Percentiles rank a stretch among this genome's conserved stretches.
Evolutionary conservation across 2,888 invertebrate genomes (phyloP).

Genomic region (Tenthredo notha): DNA sequence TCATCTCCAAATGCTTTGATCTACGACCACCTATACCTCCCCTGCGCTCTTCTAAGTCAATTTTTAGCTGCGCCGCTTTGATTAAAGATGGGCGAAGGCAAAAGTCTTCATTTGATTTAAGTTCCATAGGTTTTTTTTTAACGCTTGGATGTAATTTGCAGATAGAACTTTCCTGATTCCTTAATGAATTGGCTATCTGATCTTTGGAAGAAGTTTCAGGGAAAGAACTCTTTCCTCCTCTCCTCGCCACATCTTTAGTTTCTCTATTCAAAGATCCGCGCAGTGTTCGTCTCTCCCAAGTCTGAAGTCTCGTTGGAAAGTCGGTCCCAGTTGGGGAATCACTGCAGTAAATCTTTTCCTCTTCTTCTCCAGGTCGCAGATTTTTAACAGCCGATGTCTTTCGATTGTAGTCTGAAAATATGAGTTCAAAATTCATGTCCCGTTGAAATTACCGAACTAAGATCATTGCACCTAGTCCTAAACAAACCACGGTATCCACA

Average conservation of each 20-base stretch:
- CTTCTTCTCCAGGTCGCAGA: neutral
- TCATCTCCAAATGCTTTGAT: constrained; percentile 60
- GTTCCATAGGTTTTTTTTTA: neutral
- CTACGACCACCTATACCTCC: neutral
- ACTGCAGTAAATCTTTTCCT: neutral
- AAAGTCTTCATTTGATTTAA: neutral
- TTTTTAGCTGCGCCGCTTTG: constrained; percentile 42
- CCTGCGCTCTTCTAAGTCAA: neutral
- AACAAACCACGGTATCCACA: constrained; percentile 9
- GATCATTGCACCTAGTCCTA: neutral
- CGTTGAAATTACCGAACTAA: neutral
- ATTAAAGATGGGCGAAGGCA: constrained; percentile 50
- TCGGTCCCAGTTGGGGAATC: constrained; percentile 26
- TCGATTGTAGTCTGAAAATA: neutral
- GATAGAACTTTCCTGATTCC: neutral
- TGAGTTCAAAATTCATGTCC: neutral
- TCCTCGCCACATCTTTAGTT: neutral
- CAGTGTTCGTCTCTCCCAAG: constrained; percentile 57
- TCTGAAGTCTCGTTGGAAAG: constrained; percentile 56
- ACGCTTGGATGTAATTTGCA: neutral
- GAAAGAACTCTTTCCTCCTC: neutral
- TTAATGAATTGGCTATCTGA: neutral
- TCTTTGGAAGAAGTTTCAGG: neutral
- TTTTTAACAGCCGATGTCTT: neutral
- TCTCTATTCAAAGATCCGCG: constrained; percentile 22